Evolutionary conservation across 2,797 vertebrate genomes (phyloP), one percentile per base, ranked within the genome.

Genomic region (Peromyscus melanophrys): DNA sequence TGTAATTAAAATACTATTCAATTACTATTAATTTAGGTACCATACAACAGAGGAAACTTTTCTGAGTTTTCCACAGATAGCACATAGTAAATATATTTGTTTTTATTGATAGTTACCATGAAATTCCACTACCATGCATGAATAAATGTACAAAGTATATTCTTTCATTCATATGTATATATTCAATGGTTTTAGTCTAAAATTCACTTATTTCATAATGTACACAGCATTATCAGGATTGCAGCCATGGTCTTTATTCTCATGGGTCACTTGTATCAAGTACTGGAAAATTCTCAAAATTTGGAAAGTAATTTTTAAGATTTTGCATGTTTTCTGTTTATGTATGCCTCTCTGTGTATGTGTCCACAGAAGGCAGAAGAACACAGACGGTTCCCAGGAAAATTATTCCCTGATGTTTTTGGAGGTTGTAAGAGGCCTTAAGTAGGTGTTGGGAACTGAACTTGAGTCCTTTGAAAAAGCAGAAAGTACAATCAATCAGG

Each of bases 1-100:
- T 86, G 90, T 82, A 76, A 7, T 61, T 65, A 96, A 96, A 92
- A 88, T 94, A 90, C 97, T 89, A 95, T 87, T 95, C 76, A 95
- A 52, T 81, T 37, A 95, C 75, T 61, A 46, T 87, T 97, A 92
- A 83, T 93, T 3, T 55, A 80, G 8, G 3, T 69, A 65, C 94
- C 93, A 96, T 84, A 95, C 73, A 17, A 96, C 52, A 89, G 10
- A 96, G 6, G 1, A 37, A 96, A 93, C 96, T 89, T 94, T 93
- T 78, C 76, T 82, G 92, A 96, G 96, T 97, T 43, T 61, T 59
- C 63, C 9, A 34, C 14, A 11, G 1, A 67, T 96, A 85, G 89
- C 93, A 95, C 98, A 63, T 52, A 61, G 1, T 46, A 90, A 73
- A 52, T 65, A 37, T 1, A 94, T 85, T 91, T 89, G 90, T 78